These are phyloP conservation scores for Steatornis caripensis DNA, from an alignment of 2,113 vertebrate genomes.

Conservation along the genomic window DNA sequence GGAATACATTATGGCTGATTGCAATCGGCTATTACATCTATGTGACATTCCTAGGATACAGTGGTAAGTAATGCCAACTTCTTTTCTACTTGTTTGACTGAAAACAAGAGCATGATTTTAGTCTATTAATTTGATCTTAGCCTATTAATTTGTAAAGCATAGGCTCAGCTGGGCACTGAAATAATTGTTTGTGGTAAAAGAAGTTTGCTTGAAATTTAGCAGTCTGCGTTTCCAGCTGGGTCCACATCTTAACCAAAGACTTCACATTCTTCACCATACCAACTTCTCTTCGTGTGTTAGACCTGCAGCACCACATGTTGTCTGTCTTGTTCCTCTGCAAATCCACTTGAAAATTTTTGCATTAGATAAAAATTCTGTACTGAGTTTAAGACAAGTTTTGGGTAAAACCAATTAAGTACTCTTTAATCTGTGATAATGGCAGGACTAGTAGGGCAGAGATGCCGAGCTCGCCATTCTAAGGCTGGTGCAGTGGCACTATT, in stretches of 20 bases:
- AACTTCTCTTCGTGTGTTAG: background rate
- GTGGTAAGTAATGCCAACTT: slow-evolving; percentile 76
- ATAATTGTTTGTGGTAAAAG: background rate
- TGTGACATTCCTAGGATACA: slow-evolving; percentile 97
- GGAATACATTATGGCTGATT: slow-evolving; percentile 92
- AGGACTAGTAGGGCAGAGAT: background rate
- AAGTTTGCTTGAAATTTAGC: background rate
- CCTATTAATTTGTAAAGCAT: background rate
- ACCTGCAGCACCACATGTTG: background rate
- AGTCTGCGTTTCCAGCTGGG: background rate
- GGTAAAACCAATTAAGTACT: background rate
- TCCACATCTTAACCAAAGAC: background rate
- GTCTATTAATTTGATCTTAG: background rate
- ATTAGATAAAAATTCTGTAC: background rate
- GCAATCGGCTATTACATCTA: slow-evolving; percentile 96
- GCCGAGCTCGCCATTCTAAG: background rate
- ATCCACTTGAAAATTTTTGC: background rate
- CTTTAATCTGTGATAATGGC: rapidly evolving
- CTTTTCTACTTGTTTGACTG: background rate
- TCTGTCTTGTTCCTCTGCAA: background rate
- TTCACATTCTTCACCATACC: background rate
- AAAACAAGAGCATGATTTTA: background rate
- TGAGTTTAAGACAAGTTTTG: background rate
- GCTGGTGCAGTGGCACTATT: background rate
- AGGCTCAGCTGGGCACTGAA: background rate